Base-by-base conservation (phyloP, 2,797 vertebrate genomes). In the Thamnophis elegans region DNA sequence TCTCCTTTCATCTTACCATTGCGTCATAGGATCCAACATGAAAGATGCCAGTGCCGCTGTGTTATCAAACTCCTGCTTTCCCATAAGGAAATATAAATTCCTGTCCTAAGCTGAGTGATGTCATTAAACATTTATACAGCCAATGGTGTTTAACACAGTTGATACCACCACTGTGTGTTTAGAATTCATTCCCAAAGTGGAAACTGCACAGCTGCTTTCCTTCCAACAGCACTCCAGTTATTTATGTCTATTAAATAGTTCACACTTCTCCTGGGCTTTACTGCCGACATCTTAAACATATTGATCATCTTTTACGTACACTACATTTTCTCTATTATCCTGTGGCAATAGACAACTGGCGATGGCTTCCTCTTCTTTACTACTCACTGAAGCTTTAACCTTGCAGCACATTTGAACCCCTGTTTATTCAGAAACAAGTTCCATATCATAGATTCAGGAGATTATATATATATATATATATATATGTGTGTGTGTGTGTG, bases 91-190 rank as follows among this genome's bases (percentile, higher is more conserved):
- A 93, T 93, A 92, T 55, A 73, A 0, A 1, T 60, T 88, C 3
- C 36, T 87, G 2, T 90, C 87, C 60, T 68, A 89, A 8, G 0
- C 92, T 92, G 51, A 92, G 90, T 91, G 28, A 47, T 26, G 51
- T 88, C 18, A 91, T 88, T 92, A 94, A 88, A 92, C 85, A 42
- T 3, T 87, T 85, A 14, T 94, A 51, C 65, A 91, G 82, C 62
- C n/a, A 89, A 51, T 88, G 47, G 11, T 5, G 92, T 91, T 89
- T 93, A 59, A 58, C 9, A 56, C 3, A 85, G 26, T 58, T 82
- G 91, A 53, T 92, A 87, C 20, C 47, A 54, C 16, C 91, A 47
- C 94, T 92, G 85, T 54, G 93, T 91, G 89, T 11, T 86, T 93
- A 92, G 93, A 20, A n/a, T 88, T 36, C 47, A 89, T 20, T 58